Percentiles rank a stretch among this genome's conserved stretches.
phyloP scores from a whole-genome alignment of 2,113 vertebrate genomes.

The Hoplias malabaricus region DNA sequence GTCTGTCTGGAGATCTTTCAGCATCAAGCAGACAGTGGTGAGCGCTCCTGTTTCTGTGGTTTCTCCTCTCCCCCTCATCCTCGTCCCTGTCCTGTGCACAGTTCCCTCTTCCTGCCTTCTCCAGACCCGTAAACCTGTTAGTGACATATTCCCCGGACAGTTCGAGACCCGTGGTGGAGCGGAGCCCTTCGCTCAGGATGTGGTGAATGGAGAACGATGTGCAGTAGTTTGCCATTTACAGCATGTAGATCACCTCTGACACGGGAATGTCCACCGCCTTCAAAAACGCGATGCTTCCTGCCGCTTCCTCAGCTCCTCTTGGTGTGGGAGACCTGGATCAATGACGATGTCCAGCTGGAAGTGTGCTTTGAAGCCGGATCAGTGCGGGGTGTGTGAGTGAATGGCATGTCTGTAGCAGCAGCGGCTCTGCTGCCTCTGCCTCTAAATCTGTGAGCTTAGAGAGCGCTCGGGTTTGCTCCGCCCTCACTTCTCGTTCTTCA shows the following conservation, averaged over 20 bases:
- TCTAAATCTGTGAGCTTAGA: conserved; percentile 62
- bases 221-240: conserved; percentile 68
- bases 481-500: conserved; percentile 56
- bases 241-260: conserved; percentile 16
- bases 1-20: conserved; percentile 36
- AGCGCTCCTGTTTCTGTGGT: conserved; percentile 10
- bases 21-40: conserved; percentile 21
- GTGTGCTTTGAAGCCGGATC: conserved; percentile 59
- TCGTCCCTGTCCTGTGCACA: conserved; percentile 1
- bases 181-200: conserved; percentile 68
- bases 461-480: conserved; percentile 56
- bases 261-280: background rate
- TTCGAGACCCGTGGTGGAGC: conserved; percentile 14
- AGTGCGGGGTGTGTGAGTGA: conserved; percentile 53
- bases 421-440: conserved; percentile 43
- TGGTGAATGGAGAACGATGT: conserved; percentile 75
- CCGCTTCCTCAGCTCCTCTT: background rate
- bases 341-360: background rate
- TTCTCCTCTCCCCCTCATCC: conserved; percentile 9
- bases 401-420: conserved; percentile 53
- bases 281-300: background rate
- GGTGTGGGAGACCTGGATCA: background rate
- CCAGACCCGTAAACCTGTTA: conserved; percentile 7
- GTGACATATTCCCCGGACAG: conserved; percentile 4
- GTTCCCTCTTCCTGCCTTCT: background rate